A percentile compares a stretch with the other conserved stretches of the same genome.
Evolutionary conservation across 2,113 vertebrate species (phyloP).

Genomic region (Dicentrarchus labrax): DNA sequence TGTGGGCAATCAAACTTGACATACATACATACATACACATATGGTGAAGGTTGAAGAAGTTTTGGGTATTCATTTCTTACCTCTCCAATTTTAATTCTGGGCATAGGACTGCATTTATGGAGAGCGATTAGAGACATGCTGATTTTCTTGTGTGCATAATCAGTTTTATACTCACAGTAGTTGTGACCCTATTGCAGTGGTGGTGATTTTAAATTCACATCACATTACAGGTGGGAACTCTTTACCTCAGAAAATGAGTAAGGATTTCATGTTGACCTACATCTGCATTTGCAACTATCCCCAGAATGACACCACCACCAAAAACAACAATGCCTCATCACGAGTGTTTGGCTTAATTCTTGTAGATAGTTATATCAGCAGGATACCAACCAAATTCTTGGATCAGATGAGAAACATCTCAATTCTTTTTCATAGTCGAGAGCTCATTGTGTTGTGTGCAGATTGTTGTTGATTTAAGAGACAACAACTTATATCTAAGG

Average conservation of each 20-base stretch:
- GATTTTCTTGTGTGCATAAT: constrained; percentile 26
- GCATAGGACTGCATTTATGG: constrained; percentile 7
- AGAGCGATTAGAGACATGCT: constrained; percentile 24
- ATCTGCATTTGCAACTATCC: background rate
- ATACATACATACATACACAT: background rate
- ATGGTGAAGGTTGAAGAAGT: background rate
- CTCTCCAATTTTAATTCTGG: constrained; percentile 8
- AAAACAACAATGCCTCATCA: background rate
- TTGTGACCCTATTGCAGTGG: constrained; percentile 32
- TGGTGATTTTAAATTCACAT: constrained; percentile 31
- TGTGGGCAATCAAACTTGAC: constrained; percentile 3
- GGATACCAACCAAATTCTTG: background rate
- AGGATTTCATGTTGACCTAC: background rate
- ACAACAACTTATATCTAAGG: background rate
- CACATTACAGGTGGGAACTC: background rate
- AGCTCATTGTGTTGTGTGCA: constrained; percentile 4
- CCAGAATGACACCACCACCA: background rate
- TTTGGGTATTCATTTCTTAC: constrained; percentile 15
- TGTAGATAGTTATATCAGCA: background rate
- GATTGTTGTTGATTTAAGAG: constrained; percentile 18
- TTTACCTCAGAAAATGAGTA: constrained; percentile 13
- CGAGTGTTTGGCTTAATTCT: background rate
- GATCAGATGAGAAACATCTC: background rate
- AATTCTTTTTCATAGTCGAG: background rate
- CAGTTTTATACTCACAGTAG: constrained; percentile 37